Percentiles rank a stretch among this genome's conserved stretches.
These are phyloP conservation scores for Burhinus oedicnemus DNA, from an alignment of 2,113 vertebrate genomes.

Conservation along the genomic window DNA sequence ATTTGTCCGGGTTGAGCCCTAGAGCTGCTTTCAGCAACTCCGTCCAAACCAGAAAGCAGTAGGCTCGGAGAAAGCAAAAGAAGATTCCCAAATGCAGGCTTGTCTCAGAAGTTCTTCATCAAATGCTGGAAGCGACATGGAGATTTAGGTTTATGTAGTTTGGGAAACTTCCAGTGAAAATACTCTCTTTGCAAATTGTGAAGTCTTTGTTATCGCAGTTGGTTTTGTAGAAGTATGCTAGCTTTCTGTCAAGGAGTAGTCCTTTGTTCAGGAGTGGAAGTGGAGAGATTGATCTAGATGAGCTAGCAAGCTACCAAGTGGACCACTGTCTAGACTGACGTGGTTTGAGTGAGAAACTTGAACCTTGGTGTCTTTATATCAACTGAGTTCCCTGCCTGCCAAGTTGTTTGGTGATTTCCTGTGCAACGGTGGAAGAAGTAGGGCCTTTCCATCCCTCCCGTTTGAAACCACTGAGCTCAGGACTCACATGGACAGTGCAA, in stretches of 20 bases:
- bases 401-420: not conserved
- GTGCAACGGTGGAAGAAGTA: not conserved
- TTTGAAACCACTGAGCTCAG: not conserved
- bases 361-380: not conserved
- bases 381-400: fast-evolving
- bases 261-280: not conserved
- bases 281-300: not conserved
- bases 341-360: not conserved
- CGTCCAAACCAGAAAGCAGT: not conserved
- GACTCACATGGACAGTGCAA: not conserved
- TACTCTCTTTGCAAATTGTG: not conserved
- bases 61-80: not conserved
- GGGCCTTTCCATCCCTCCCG: not conserved
- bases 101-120: not conserved
- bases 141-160: not conserved
- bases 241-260: not conserved
- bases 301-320: not conserved
- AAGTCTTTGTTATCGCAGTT: not conserved
- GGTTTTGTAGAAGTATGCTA: not conserved
- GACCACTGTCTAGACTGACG: not conserved
- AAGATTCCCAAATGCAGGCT: not conserved
- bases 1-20: not conserved
- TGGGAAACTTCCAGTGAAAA: not conserved
- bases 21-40: not conserved
- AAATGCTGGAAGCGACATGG: not conserved